Base-by-base conservation (phyloP, 2,888 invertebrate genomes). In the Dicycla oo region DNA sequence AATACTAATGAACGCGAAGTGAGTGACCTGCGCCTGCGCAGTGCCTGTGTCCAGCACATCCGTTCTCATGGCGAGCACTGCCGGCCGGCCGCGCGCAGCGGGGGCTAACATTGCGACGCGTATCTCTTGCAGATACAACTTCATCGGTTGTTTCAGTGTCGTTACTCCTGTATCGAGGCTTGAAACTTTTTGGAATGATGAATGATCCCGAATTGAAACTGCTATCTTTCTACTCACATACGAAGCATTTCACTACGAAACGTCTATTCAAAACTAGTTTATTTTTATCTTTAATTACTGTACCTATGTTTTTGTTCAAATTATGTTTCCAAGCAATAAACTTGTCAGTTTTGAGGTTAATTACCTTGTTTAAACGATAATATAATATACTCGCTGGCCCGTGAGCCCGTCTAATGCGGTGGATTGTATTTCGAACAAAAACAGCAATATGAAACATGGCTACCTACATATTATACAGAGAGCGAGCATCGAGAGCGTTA, bases 301-400 rank as follows among this genome's bases (percentile, higher is more conserved):
- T 69, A n/a, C n/a, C n/a, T n/a, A 61, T 69, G 84, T 75, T 78
- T 83, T 81, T 71, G 68, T 75, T 68, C 68, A 68, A 81, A 81
- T 69, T 69, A 72, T 69, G n/a, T 75, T 78, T 78, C 60, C 49
- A 45, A 66, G 71, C 73, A 78, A 78, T 78, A 75, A 78, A 81
- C 57, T 57, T 72, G 81, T 75, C 73, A 73, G 71, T 23, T 81
- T 78, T 75, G 73, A 78, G 78, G 84, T 81, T 83, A 83, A 84
- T 83, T 78, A 73, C 75, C 84, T 80, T 72, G 82, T 82, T 79
- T 73, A 71, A 53, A 69, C 76, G 73, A 74, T 65, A 72, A 72
- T 75, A 74, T 65, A 72, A 72, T 75, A 75, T 78, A 80, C 66
- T 63, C 47, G 66, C 66, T 64, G 69, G 54, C 26, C 8, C 23